phyloP scores from a whole-genome alignment of 1,140 invertebrate species.

The Drosophila pseudoobscura region DNA sequence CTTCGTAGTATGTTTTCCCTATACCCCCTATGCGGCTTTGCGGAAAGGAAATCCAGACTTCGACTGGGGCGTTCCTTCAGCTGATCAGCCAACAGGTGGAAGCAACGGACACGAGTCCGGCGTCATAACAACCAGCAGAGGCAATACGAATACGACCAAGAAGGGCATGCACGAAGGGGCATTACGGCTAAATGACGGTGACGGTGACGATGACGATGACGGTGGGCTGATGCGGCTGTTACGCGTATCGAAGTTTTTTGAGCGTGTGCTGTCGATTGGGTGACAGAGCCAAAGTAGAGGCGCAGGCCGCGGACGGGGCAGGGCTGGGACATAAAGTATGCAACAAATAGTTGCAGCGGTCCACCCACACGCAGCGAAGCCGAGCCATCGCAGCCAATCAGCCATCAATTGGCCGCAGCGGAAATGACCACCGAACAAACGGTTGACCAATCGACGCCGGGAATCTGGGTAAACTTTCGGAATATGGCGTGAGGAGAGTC shows the following conservation, averaged over 20 bases:
- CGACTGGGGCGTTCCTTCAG: background rate
- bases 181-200: slow-evolving; percentile 30
- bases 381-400: slow-evolving; percentile 13
- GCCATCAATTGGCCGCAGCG: slow-evolving; percentile 30
- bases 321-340: slow-evolving; percentile 50
- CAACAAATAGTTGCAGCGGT: slow-evolving; percentile 58
- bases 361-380: background rate
- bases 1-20: no score
- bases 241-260: slow-evolving; percentile 62
- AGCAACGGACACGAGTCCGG: background rate
- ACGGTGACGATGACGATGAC: background rate
- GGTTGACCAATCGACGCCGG: background rate
- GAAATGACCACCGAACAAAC: slow-evolving; percentile 4
- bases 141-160: no score
- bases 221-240: slow-evolving; percentile 33
- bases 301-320: background rate
- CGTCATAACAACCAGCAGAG: slow-evolving; percentile 37
- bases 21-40: background rate
- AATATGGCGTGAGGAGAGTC: no score
- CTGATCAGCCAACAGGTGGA: slow-evolving; percentile 50
- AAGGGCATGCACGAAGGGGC: no score
- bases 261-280: slow-evolving; percentile 60
- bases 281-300: slow-evolving; percentile 36
- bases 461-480: no score
- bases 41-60: slow-evolving; percentile 1